Conservation (phyloP, 2,113 vertebrate genomes). For the Labrus mixtus region DNA sequence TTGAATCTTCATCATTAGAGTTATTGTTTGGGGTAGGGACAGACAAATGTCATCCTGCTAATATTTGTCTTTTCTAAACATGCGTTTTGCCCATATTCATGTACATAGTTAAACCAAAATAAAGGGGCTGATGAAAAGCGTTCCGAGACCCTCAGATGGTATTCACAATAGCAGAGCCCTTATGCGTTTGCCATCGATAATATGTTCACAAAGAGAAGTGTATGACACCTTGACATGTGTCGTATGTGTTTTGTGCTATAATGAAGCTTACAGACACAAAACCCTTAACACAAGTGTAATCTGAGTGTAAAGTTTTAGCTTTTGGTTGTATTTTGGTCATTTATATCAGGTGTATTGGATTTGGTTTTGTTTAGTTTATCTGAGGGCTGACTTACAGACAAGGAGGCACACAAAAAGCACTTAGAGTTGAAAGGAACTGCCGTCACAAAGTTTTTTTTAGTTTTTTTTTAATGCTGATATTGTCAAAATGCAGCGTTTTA, state of each 20-base stretch:
- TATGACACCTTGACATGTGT: slow-evolving; percentile 48
- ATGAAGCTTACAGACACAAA: slow-evolving; percentile 38
- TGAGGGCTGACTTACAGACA: slow-evolving; percentile 74
- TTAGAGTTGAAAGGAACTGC: slow-evolving; percentile 65
- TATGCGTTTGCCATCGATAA: slow-evolving; percentile 68
- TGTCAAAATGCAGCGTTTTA: slow-evolving; percentile 35
- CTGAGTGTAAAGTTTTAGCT: slow-evolving; percentile 56
- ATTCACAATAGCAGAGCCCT: slow-evolving; percentile 71
- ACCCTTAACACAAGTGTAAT: slow-evolving; percentile 45
- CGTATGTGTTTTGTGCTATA: slow-evolving; percentile 40
- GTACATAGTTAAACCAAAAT: slow-evolving; percentile 62
- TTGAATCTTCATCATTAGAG: slow-evolving; percentile 68
- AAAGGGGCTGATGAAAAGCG: slow-evolving; percentile 56
- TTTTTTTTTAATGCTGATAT: slow-evolving; percentile 19
- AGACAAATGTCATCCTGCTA: slow-evolving; percentile 65
- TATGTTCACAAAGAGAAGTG: slow-evolving; percentile 61
- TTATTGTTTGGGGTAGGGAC: slow-evolving; percentile 50
- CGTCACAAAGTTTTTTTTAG: slow-evolving; percentile 30
- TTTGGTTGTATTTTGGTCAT: slow-evolving; percentile 85
- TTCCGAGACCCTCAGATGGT: slow-evolving; percentile 63
- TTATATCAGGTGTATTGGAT: slow-evolving; percentile 61
- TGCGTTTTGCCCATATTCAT: slow-evolving; percentile 65
- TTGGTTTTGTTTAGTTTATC: slow-evolving; percentile 70
- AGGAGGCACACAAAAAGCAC: slow-evolving; percentile 56
- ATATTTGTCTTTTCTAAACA: slow-evolving; percentile 67